phyloP scores from a whole-genome alignment of 2,797 vertebrate genomes.

The Alca torda region DNA sequence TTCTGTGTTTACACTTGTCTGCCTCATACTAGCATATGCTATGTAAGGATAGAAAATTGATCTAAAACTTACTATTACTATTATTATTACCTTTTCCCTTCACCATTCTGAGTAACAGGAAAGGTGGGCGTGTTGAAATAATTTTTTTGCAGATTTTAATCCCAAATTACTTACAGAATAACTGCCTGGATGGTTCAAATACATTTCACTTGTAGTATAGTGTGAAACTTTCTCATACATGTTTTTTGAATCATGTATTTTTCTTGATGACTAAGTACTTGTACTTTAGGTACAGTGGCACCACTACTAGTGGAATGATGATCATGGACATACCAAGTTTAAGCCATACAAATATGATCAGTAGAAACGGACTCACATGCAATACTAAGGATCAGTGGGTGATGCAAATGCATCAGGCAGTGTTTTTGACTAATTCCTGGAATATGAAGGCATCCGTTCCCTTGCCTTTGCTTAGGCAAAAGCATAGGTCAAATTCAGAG shows the following conservation, averaged over 20 bases:
- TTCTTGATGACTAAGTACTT: neutral
- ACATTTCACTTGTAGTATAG: neutral
- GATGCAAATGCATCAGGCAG: neutral
- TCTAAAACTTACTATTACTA: neutral
- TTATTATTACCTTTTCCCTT: neutral
- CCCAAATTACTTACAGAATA: neutral
- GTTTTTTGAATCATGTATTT: neutral
- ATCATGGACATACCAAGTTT: neutral
- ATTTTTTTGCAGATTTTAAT: neutral
- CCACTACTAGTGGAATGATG: neutral
- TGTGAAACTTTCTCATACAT: neutral
- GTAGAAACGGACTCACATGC: neutral
- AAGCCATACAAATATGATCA: neutral
- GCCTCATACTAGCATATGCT: neutral
- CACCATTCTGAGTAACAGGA: neutral
- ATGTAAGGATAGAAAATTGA: neutral
- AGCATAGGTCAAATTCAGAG: neutral
- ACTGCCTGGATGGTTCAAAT: neutral
- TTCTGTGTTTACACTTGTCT: neutral
- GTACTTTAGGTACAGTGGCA: neutral
- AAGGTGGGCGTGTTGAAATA: neutral
- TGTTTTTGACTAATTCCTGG: neutral
- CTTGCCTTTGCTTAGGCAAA: neutral
- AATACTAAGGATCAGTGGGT: neutral
- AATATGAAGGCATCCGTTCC: neutral